Evolutionary conservation across 2,113 vertebrate species (phyloP), one percentile per base, ranked within the genome.

Genomic region (Entomyzon cyanotis): DNA sequence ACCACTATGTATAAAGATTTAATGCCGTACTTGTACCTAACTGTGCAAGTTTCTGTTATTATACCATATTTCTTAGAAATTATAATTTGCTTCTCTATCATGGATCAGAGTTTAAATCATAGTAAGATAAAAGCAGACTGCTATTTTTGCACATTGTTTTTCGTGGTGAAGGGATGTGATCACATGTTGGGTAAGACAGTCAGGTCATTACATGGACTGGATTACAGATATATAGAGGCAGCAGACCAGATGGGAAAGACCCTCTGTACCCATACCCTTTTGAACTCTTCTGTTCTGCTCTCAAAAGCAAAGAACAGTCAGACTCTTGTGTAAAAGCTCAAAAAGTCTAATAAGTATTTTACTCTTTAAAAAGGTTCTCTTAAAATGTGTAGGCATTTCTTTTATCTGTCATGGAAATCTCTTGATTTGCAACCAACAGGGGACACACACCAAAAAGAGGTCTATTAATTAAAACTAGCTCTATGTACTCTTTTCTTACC

Each of bases 401-500:
- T 16, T 84, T 70, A 10, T 82, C 27, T 7, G 10, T 56, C 19
- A 87, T 24, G 68, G 64, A 81, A 28, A 68, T 82, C 14, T 47
- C 39, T 42, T 64, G 21, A 53, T 84, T 82, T 76, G 15, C 44
- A 82, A 27, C 25, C 49, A 47, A 24, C 2, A 19, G 16, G 4
- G 10, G 5, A 83, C 0, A 1, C 0, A 1, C 37, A 39, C 7
- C 18, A 65, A 6, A 30, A 49, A 35, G 2, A 2, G 2, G 4
- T n/a, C 89, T 71, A 11, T 64, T 58, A 69, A 50, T 35, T 56
- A 49, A 39, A 82, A 60, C 7, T 62, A 42, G 4, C 24, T 80
- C 31, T 71, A 10, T 17, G 1, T 46, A 22, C 8, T 52, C 46
- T 53, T 79, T 64, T 42, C 37, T 68, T 47, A 41, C 20, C 17